Percentiles rank a stretch among this genome's conserved stretches.
Evolutionary conservation across 2,888 invertebrate species (phyloP).

Genomic region (Lasioglossum oenotherae): DNA sequence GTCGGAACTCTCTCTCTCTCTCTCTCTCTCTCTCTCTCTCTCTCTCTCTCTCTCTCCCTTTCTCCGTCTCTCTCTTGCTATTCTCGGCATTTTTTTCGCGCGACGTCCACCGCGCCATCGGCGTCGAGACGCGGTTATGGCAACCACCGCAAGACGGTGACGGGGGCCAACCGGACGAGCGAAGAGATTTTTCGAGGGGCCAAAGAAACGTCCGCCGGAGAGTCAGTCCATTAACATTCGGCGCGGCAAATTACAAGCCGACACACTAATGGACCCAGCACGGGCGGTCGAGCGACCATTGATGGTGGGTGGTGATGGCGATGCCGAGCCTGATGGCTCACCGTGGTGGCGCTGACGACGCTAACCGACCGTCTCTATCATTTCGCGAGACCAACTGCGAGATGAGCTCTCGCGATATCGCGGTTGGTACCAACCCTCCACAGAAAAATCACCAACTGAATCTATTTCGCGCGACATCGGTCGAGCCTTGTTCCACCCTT

Average conservation of each 20-base stretch:
- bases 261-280: slow-evolving; percentile 81
- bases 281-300: slow-evolving; percentile 74
- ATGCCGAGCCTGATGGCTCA: slow-evolving; percentile 41
- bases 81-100: slow-evolving; percentile 5
- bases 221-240: slow-evolving; percentile 83
- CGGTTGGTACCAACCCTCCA: slow-evolving; percentile 20
- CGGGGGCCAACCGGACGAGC: slow-evolving; percentile 3
- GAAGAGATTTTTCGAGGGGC: slow-evolving; percentile 48
- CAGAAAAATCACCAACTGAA: slow-evolving; percentile 33
- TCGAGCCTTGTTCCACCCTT: background rate
- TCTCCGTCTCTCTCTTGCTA: background rate
- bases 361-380: slow-evolving; percentile 44
- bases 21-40: background rate
- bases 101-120: background rate
- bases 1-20: background rate
- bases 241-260: slow-evolving; percentile 84
- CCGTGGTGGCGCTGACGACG: slow-evolving; percentile 43
- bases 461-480: slow-evolving; percentile 30
- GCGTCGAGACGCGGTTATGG: background rate
- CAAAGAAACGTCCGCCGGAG: slow-evolving; percentile 20
- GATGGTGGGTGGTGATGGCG: slow-evolving; percentile 74
- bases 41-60: background rate
- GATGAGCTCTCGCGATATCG: slow-evolving; percentile 65
- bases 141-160: background rate
- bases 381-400: slow-evolving; percentile 41